Evolutionary conservation across 1,140 invertebrate species (phyloP), one percentile per base, ranked within the genome.

Genomic region (Lepeophtheirus salmonis): DNA sequence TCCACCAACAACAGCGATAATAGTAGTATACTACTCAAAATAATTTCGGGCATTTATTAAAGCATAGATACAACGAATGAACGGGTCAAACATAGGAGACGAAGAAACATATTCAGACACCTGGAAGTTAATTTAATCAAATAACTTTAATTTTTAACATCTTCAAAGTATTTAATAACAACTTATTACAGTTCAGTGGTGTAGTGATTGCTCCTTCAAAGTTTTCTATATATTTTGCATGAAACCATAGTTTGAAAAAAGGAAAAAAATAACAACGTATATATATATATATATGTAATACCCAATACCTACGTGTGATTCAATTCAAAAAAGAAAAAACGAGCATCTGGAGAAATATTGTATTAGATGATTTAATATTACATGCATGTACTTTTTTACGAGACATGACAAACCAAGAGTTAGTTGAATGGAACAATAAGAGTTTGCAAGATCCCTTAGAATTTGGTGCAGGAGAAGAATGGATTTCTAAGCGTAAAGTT

Each of bases 401-500:
- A 41, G n/a, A 41, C n/a, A 41, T 41, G 30, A 41, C 30, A 41
- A 41, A n/a, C 30, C 30, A 41, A 41, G 30, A 41, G 30, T 41
- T 41, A 41, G 30, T 41, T 41, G 30, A 41, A n/a, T 41, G 30
- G 30, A 41, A n/a, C 30, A 6, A 41, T n/a, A 41, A 41, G 54
- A 56, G 26, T 17, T n/a, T 26, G 2, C 16, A n/a, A 56, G 26
- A 56, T 4, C 26, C 54, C 22, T 30, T 53, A 54, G 66, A 77
- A 76, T 41, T 41, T 41, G 30, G 30, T 10, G 6, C 30, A 10
- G 41, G 77, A 89, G 86, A 89, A 73, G 86, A 89, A 83, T 87
- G 84, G 83, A 80, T 88, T 66, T 87, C 83, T 60, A 82, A 83
- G 67, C 85, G 84, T 72, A 86, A 83, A 70, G 83, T 82, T 63